Conservation (phyloP, 35 echinoderm and acorn worm species). For the Antedon bifida region DNA sequence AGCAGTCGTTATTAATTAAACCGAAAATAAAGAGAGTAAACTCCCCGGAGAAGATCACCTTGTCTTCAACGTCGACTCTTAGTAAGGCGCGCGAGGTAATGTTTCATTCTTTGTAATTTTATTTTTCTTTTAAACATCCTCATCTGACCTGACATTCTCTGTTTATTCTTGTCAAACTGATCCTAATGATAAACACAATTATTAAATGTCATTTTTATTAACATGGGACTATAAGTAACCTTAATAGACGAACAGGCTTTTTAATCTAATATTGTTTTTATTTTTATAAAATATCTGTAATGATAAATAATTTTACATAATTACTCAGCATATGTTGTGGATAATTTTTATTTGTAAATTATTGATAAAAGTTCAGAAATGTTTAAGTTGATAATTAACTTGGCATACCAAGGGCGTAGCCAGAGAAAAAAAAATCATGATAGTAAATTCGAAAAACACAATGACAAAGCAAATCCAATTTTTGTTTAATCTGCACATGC, state of each 20-base stretch:
- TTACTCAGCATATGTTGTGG: too few relatives aligned
- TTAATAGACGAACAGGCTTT: not conserved
- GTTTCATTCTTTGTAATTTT: not conserved
- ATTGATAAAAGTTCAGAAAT: too few relatives aligned
- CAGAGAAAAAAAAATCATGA: too few relatives aligned
- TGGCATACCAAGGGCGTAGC: too few relatives aligned
- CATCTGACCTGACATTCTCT: not conserved
- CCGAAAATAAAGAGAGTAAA: conserved; percentile 14
- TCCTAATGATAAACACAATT: not conserved
- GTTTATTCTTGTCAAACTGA: too few relatives aligned
- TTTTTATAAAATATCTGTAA: too few relatives aligned
- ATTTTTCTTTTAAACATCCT: not conserved
- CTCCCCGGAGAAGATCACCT: not conserved
- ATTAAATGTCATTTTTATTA: not conserved
- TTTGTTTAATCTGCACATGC: too few relatives aligned
- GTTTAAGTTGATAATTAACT: too few relatives aligned
- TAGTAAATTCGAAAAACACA: too few relatives aligned
- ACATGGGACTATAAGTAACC: not conserved
- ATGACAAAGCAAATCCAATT: too few relatives aligned
- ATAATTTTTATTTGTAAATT: too few relatives aligned
- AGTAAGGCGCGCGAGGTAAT: conserved; percentile 2
- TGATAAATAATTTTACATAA: too few relatives aligned
- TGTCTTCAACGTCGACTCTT: not conserved
- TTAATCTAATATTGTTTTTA: not conserved
- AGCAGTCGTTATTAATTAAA: conserved; percentile 37